Evolutionary conservation across 2,797 vertebrate genomes (phyloP), one percentile per base, ranked within the genome.

Genomic region (Phrynocephalus vlangalii): DNA sequence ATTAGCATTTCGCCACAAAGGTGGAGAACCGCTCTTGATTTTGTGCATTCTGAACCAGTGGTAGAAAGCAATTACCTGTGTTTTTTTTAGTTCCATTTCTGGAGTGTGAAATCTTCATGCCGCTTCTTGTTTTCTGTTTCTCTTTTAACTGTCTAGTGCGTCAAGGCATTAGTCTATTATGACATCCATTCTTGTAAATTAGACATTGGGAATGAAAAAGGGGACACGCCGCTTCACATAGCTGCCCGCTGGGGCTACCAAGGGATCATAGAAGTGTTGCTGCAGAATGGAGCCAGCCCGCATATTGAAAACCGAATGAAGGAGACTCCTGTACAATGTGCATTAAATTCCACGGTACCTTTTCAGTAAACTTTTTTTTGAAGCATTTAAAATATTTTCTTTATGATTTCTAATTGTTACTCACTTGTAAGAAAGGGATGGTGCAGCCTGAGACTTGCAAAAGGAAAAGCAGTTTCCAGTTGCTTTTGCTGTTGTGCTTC

Each of bases 151-250:
- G 93, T 77, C 81, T 93, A 99, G 99, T 99, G 99, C 44, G 98
- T 99, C 94, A 99, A 99, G 97, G 99, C 98, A 33, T 91, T 99
- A 94, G 98, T 99, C 76, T 99, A 99, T 96, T 99, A 98, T 3
- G 98, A 99, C 38, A 92, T 97, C 84, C 97, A 97, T 83, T 95
- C 96, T 7, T 99, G 98, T 91, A 97, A 96, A 0, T 95, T 99
- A 90, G 98, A 99, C 86, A 95, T 97, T 78, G 97, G 98, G 86
- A 99, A 99, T 1, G 98, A 99, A 84, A 99, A 99, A 91, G 98
- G 98, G n/a, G 98, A 99, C 95, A 97, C 98, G 0, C 96, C 98
- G 3, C 96, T 99, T 68, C 99, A 99, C 95, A 95, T 98, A 33
- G 98, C 98, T 13, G 97, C 99, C 0, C 98, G 98, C 1, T 99